Evolutionary conservation across 2,888 invertebrate species (phyloP), one percentile per base, ranked within the genome.

Genomic region (Cheilosia urbana): DNA sequence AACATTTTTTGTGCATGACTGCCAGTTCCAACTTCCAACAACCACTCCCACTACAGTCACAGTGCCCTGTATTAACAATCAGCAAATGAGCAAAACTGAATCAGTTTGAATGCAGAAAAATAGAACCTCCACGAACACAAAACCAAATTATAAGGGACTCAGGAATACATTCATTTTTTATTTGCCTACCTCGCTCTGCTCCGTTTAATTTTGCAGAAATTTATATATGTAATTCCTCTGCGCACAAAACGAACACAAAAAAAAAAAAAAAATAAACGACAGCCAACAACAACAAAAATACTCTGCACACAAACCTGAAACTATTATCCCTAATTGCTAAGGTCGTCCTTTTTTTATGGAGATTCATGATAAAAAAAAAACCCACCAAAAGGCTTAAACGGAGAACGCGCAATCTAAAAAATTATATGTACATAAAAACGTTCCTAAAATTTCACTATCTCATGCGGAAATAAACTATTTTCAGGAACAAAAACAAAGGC

Each of bases 391-490:
- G 21, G 21, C 40, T 58, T 34, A 66, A 65, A 78, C 58, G 73
- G 17, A 47, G 60, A 79, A 51, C 68, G 21, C 21, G 63, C 45
- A 37, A 65, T 68, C 53, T 58, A 53, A 62, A 78, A 60, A 69
- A 62, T 24, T 9, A 42, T 17, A 49, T 24, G 5, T 21, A 24
- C 2, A 51, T 30, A 79, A 60, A 75, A 71, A 55, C 19, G 19
- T 30, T 71, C 69, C 80, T 84, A 80, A 80, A 60, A 84, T 76
- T 80, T 53, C 47, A 66, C 69, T 37, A 75, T 69, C 80, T 84
- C 84, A 76, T 80, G 84, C 84, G 84, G 84, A 84, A 84, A 80
- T 84, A 84, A 84, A 84, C 84, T 84, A 84, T 80, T 84, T 80
- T 76, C 75, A 69, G 24, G 57, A 66, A 73, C 27, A 84, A 62